These are phyloP conservation scores for Trachymyrmex septentrionalis DNA, from an alignment of 1,140 invertebrate genomes.

Conservation along the genomic window DNA sequence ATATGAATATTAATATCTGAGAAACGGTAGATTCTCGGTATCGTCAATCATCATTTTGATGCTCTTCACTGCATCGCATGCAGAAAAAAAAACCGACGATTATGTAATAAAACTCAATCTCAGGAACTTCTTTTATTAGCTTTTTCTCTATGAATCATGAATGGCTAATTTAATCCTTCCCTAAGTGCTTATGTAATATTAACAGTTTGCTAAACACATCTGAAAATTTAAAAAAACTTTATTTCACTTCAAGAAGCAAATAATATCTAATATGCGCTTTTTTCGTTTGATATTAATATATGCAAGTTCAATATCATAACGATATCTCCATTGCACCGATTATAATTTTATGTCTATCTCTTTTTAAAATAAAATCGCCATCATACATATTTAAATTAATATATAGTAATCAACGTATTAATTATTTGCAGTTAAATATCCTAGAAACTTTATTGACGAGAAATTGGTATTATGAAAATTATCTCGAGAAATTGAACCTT, in stretches of 20 bases:
- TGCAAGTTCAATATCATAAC: neutral
- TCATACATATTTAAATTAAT: neutral
- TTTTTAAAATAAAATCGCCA: neutral
- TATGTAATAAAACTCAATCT: neutral
- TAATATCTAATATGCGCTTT: neutral
- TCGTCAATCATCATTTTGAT: conserved; percentile 5
- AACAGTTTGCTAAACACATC: neutral
- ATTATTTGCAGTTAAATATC: neutral
- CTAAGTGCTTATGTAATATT: neutral
- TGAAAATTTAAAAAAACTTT: neutral
- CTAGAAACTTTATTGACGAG: neutral
- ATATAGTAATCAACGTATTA: neutral
- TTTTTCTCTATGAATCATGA: neutral
- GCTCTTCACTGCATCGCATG: neutral
- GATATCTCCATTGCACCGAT: neutral
- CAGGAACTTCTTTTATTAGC: neutral
- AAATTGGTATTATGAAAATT: neutral
- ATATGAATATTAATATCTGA: conserved; percentile 78
- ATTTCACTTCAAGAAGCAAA: neutral
- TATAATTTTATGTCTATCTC: neutral
- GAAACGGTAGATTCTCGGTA: conserved; percentile 71
- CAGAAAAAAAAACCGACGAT: neutral
- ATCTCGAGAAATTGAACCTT: neutral
- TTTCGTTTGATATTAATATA: neutral
- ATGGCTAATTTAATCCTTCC: neutral